A percentile compares a stretch with the other conserved stretches of the same genome.
Evolutionary conservation across 2,797 vertebrate species (phyloP).

Genomic region (Hydrolagus colliei): DNA sequence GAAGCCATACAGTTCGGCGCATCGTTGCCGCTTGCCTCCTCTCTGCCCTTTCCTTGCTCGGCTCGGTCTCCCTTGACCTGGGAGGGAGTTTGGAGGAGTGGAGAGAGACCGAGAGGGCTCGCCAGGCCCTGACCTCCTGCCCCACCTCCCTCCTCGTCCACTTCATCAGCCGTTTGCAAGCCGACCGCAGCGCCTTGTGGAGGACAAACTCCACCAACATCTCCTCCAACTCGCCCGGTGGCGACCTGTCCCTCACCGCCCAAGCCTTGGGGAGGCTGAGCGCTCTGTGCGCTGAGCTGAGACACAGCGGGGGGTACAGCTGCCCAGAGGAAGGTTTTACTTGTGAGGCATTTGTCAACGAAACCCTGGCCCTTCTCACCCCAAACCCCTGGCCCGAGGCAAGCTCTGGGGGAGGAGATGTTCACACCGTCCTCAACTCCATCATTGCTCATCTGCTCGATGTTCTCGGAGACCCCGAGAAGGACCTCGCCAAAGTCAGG

Average conservation of each 20-base stretch:
- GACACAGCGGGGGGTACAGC: conserved; percentile 36
- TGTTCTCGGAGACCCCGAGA: conserved; percentile 45
- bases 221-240: neutral
- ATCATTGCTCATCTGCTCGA: conserved; percentile 54
- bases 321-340: conserved; percentile 49
- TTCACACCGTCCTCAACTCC: conserved; percentile 42
- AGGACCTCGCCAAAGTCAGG: conserved; percentile 51
- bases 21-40: conserved; percentile 62
- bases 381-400: conserved; percentile 36
- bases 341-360: conserved; percentile 47
- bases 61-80: conserved; percentile 63
- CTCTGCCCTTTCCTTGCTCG: conserved; percentile 67
- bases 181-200: conserved; percentile 47
- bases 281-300: conserved; percentile 46
- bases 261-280: conserved; percentile 36
- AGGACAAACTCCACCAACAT: conserved; percentile 33
- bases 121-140: conserved; percentile 61
- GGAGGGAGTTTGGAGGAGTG: conserved; percentile 53
- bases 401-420: neutral
- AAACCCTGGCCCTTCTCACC: conserved; percentile 40
- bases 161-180: conserved; percentile 58
- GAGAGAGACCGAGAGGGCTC: conserved; percentile 52
- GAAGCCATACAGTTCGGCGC: conserved; percentile 56
- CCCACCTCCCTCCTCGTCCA: conserved; percentile 48
- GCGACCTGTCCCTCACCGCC: neutral